Evolutionary conservation across 92 coral and sea anemone species (phyloP).

Genomic region (Montipora capitata): DNA sequence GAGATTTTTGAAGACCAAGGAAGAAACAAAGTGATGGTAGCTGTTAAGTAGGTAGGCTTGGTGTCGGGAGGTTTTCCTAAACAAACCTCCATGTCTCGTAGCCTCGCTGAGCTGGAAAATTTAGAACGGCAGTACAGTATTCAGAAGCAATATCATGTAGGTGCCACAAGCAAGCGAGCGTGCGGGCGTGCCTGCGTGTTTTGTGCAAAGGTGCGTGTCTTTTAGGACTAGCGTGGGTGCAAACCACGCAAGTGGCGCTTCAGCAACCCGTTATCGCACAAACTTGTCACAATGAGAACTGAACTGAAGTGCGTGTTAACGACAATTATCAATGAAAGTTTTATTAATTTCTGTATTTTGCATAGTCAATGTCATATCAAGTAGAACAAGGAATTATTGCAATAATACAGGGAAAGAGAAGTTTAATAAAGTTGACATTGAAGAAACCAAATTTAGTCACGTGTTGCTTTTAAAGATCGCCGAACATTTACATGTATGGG

Average conservation of each 20-base stretch:
- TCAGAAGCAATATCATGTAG: neutral
- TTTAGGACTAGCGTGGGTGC: neutral
- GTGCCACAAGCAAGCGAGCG: neutral
- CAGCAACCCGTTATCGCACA: too few species aligned
- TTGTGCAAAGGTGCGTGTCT: neutral
- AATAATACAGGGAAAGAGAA: neutral
- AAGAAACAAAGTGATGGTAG: constrained; percentile 7
- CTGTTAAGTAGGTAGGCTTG: constrained; percentile 50
- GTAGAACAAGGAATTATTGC: neutral
- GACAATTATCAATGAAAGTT: neutral
- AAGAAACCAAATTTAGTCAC: too few species aligned
- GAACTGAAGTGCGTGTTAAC: neutral
- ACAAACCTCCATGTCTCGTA: constrained; percentile 37
- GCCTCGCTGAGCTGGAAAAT: neutral
- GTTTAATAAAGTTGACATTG: neutral
- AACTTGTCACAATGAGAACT: too few species aligned
- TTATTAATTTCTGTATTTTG: neutral
- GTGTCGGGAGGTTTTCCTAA: constrained; percentile 17
- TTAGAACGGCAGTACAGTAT: too few species aligned
- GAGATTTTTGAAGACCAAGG: constrained; percentile 72
- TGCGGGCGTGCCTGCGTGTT: neutral
- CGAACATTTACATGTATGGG: too few species aligned
- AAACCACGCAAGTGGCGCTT: too few species aligned
- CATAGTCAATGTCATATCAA: neutral
- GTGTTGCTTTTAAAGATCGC: too few species aligned